Conservation (phyloP, 2,113 vertebrate genomes). For the Hirundichthys speculiger region DNA sequence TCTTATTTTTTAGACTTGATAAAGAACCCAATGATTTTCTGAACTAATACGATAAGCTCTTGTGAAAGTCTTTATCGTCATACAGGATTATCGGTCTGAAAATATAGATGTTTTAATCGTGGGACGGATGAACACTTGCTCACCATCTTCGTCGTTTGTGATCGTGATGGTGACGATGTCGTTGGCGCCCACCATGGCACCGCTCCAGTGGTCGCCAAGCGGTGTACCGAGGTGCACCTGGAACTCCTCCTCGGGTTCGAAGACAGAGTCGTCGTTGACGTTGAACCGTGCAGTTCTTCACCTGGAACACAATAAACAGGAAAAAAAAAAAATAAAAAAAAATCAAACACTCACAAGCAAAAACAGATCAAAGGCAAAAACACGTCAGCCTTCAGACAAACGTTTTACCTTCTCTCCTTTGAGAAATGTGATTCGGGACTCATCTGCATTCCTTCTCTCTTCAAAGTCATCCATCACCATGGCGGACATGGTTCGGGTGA, state of each 20-base stretch:
- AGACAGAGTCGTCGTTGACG: conserved; percentile 91
- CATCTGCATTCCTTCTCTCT: conserved; percentile 89
- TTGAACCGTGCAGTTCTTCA: conserved; percentile 93
- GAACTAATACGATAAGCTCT: no score
- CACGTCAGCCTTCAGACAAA: background rate
- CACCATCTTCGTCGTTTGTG: conserved; percentile 96
- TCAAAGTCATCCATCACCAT: conserved; percentile 89
- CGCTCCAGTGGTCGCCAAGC: conserved; percentile 94
- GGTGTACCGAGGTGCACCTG: conserved; percentile 88
- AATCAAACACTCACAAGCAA: background rate
- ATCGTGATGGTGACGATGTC: conserved; percentile 87
- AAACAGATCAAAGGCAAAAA: background rate
- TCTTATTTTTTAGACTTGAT: no score
- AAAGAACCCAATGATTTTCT: no score
- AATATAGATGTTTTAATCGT: no score
- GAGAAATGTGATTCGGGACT: conserved; percentile 89
- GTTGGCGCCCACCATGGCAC: conserved; percentile 87
- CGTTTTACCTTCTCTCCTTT: conserved; percentile 89
- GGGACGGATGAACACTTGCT: conserved; percentile 20
- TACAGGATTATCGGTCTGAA: no score
- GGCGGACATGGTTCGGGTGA: conserved; percentile 89
- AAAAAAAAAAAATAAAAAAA: background rate
- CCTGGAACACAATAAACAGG: conserved; percentile 66
- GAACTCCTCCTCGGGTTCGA: conserved; percentile 96
- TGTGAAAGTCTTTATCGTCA: no score